These are phyloP conservation scores for Andrena bicolor DNA, from an alignment of 2,888 invertebrate species.

Conservation along the genomic window DNA sequence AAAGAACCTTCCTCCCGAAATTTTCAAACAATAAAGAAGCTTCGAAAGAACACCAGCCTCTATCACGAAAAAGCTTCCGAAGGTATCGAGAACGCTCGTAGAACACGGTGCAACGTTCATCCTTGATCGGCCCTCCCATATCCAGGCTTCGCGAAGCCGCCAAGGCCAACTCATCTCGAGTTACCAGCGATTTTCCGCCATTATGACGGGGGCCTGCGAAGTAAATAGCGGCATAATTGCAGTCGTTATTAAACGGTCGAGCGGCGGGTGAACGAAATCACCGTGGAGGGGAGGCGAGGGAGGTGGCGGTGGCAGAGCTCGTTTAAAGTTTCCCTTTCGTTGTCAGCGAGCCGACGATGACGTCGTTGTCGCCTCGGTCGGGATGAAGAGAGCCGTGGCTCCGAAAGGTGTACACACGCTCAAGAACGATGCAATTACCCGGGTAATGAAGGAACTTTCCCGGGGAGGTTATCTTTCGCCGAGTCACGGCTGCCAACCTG, in stretches of 20 bases:
- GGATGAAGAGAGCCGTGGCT: conserved; percentile 46
- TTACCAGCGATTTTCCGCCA: conserved; percentile 52
- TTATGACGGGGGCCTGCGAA: conserved; percentile 34
- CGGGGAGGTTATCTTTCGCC: conserved; percentile 71
- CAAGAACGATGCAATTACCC: conserved; percentile 71
- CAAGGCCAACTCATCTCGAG: conserved; percentile 29
- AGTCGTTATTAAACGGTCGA: conserved; percentile 63
- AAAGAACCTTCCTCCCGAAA: too few relatives aligned
- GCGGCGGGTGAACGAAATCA: conserved; percentile 48
- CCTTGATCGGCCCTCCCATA: conserved; percentile 29
- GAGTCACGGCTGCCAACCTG: conserved; percentile 59
- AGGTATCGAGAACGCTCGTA: background rate
- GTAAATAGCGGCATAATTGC: conserved; percentile 69
- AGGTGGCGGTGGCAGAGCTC: conserved; percentile 33
- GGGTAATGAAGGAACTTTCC: conserved; percentile 73
- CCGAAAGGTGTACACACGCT: conserved; percentile 66
- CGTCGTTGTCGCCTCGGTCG: conserved; percentile 51
- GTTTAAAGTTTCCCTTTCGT: conserved; percentile 71
- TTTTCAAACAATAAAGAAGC: background rate
- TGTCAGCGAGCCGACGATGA: conserved; percentile 51
- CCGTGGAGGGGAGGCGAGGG: background rate
- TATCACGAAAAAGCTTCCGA: background rate
- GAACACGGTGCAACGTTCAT: conserved; percentile 11
- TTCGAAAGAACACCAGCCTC: background rate
- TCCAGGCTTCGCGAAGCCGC: conserved; percentile 16